Evolutionary conservation across 2,113 vertebrate genomes (phyloP).

Genomic region (Baryphthengus martii): DNA sequence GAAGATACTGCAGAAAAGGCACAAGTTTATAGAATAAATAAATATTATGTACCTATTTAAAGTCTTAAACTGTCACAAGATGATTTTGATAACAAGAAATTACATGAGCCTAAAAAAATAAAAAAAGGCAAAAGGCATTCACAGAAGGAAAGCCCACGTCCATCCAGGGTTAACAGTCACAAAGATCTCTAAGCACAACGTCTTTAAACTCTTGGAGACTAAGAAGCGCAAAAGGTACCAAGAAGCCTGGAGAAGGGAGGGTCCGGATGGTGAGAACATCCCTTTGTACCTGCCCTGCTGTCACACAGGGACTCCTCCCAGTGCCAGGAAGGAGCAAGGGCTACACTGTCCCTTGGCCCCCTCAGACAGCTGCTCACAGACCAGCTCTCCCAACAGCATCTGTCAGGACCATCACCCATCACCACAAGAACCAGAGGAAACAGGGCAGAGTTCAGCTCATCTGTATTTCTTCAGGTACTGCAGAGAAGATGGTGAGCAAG

Average conservation of each 20-base stretch:
- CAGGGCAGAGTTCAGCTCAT: accelerated
- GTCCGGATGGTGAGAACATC: not conserved
- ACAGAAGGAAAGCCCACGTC: not conserved
- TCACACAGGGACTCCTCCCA: not conserved
- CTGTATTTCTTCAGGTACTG: not conserved
- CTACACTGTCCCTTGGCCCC: accelerated
- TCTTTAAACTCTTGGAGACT: not conserved
- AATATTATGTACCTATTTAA: not conserved
- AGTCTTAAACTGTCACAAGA: not conserved
- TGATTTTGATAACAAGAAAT: not conserved
- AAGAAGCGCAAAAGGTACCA: not conserved
- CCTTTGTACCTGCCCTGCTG: not conserved
- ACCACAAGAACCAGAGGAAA: not conserved
- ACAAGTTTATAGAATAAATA: not conserved
- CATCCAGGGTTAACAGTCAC: not conserved
- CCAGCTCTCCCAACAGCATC: not conserved
- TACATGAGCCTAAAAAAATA: not conserved
- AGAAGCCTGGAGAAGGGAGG: not conserved
- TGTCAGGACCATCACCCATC: not conserved
- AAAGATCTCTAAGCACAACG: not conserved
- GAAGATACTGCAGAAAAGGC: too few relatives aligned
- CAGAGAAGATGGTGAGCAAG: not conserved
- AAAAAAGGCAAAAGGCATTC: accelerated
- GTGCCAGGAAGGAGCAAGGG: not conserved
- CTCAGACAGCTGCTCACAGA: not conserved